Evolutionary conservation across 2,113 vertebrate species (phyloP), one percentile per base, ranked within the genome.

Genomic region (Kryptolebias marmoratus): DNA sequence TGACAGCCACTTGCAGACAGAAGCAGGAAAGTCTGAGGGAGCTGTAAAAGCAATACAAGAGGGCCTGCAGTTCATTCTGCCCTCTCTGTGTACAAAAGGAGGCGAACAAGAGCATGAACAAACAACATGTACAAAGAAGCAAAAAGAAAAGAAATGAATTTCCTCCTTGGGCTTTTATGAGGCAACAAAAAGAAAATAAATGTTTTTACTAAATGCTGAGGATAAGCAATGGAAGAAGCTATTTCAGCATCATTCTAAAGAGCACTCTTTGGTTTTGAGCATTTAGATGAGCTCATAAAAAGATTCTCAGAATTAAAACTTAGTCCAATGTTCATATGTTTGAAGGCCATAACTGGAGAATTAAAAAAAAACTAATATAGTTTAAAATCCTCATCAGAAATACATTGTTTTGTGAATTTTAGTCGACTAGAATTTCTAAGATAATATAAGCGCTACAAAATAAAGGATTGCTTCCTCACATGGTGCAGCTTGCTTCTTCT

Each of bases 401-500:
- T 42, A 10, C 39, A 42, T 42, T 42, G 5, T 50, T 18, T n/a
- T 49, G 15, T 49, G 4, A 49, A 7, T 16, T 50, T n/a, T 50
- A n/a, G 16, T n/a, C 7, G 39, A 6, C 39, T 36, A 10, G 5
- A 42, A 42, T 9, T 3, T 36, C 32, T 36, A 7, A 36, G 32
- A 36, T 36, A 36, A 8, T 42, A 42, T 42, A 42, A 42, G 10
- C 39, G 5, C 8, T 9, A 42, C 39, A 42, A 42, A 36, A 52
- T 52, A 5, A 48, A 87, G 64, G 27, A 13, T 15, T 47, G 4
- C 28, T 48, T n/a, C 75, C 96, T 97, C 93, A 99, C 98, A 95
- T 65, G 98, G 98, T 55, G 90, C 92, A 0, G 88, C 68, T 71
- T 94, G 93, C 47, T 97, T 94, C 76, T 95, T 95, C 84, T 96